Percentiles rank a stretch among this genome's conserved stretches.
Conservation (phyloP, 2,113 vertebrate genomes). For the Toxostoma redivivum region DNA sequence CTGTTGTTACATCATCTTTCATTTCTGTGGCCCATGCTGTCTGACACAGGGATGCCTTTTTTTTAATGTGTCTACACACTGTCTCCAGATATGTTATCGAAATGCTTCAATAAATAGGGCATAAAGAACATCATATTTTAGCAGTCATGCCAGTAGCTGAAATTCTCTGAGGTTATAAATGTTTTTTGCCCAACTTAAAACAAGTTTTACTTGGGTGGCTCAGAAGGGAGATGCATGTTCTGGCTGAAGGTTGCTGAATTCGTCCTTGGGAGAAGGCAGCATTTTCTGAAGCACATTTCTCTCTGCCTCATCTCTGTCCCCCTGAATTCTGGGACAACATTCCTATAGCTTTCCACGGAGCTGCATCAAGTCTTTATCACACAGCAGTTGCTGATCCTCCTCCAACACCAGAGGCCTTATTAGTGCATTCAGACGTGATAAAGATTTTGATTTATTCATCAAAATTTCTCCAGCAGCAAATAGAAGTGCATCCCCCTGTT, state of each 20-base stretch:
- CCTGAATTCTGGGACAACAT: not conserved
- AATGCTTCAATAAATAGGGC: not conserved
- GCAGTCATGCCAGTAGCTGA: not conserved
- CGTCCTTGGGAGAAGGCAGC: not conserved
- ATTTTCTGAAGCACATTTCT: not conserved
- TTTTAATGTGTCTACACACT: not conserved
- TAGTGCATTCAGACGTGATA: not conserved
- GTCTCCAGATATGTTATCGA: not conserved
- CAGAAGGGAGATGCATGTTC: not conserved
- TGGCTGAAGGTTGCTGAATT: not conserved
- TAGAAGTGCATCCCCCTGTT: not conserved
- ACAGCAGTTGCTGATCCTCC: not conserved
- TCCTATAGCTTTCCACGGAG: not conserved
- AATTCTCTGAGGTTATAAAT: not conserved
- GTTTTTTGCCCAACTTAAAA: not conserved
- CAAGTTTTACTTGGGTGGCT: not conserved
- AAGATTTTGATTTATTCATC: conserved; percentile 35
- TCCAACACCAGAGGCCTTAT: not conserved
- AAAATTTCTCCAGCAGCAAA: not conserved
- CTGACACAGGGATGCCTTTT: conserved; percentile 20
- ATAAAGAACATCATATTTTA: not conserved
- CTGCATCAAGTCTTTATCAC: not conserved
- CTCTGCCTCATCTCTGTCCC: not conserved
- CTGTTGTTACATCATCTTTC: conserved; percentile 12
- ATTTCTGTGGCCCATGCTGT: not conserved